Evolutionary conservation across 2,888 invertebrate genomes (phyloP).

Genomic region (Mesorhabditis spiculigera): DNA sequence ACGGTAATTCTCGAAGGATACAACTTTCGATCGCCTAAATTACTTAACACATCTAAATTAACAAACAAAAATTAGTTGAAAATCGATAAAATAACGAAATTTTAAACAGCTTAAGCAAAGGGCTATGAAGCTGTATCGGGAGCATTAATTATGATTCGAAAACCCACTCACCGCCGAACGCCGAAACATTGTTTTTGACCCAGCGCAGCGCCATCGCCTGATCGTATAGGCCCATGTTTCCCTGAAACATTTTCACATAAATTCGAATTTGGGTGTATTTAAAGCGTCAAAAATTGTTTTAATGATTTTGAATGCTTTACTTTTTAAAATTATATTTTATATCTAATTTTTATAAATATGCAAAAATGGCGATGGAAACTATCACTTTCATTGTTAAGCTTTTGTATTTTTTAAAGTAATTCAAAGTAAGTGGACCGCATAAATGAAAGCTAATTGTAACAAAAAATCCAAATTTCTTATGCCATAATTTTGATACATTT

Average conservation of each 20-base stretch:
- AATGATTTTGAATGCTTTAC: constrained; percentile 8
- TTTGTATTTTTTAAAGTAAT: too few species aligned
- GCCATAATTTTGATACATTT: too few species aligned
- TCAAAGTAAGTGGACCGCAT: too few species aligned
- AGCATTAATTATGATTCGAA: background rate
- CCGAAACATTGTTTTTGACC: constrained; percentile 40
- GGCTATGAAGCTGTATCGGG: background rate
- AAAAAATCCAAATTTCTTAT: too few species aligned
- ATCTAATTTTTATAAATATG: background rate
- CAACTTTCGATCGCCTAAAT: too few species aligned
- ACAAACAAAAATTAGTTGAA: background rate
- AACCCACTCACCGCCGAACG: constrained; percentile 32
- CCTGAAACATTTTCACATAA: constrained; percentile 10
- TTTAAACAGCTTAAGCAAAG: background rate
- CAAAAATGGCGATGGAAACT: too few species aligned
- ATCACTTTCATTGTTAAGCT: too few species aligned
- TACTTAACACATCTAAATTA: too few species aligned
- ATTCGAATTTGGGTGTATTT: too few species aligned
- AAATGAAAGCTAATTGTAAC: too few species aligned
- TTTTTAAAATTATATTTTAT: background rate
- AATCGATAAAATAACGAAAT: background rate
- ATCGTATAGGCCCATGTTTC: constrained; percentile 42
- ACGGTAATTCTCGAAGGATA: too few species aligned
- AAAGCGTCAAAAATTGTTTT: too few species aligned
- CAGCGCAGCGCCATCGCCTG: constrained; percentile 41